Percentiles rank a stretch among this genome's conserved stretches.
Conservation (phyloP, 1,140 invertebrate species). For the Lasioglossum albipes region DNA sequence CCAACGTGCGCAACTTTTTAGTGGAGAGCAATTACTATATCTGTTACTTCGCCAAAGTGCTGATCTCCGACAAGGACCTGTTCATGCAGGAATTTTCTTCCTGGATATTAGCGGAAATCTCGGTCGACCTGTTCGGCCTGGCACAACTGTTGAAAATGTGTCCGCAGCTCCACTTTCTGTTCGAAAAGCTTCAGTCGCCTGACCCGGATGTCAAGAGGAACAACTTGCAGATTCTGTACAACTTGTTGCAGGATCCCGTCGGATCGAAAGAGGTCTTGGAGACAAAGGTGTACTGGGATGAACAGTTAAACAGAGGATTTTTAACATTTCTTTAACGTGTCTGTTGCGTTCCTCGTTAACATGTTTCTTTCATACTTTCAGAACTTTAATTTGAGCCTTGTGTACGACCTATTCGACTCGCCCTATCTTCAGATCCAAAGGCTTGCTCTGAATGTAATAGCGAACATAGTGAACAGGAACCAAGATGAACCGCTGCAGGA, state of each 20-base stretch:
- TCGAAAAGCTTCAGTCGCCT: conserved; percentile 59
- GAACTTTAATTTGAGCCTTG: conserved; percentile 64
- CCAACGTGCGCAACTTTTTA: conserved; percentile 62
- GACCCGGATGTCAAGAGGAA: conserved; percentile 75
- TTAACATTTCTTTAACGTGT: neutral
- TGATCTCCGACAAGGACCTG: conserved; percentile 63
- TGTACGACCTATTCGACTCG: conserved; percentile 67
- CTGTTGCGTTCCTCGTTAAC: neutral
- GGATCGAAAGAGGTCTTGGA: conserved; percentile 16
- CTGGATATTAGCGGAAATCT: conserved; percentile 69
- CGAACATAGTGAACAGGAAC: conserved; percentile 65
- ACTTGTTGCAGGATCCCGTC: conserved; percentile 68
- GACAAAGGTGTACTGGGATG: conserved; percentile 24
- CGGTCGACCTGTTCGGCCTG: conserved; percentile 62
- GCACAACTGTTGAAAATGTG: conserved; percentile 59
- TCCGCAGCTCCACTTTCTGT: conserved; percentile 60
- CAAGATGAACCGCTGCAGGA: conserved; percentile 67
- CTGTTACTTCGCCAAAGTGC: conserved; percentile 55
- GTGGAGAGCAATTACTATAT: conserved; percentile 62
- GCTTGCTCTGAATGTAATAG: conserved; percentile 63
- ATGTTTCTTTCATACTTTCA: conserved; percentile 26
- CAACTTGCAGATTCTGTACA: conserved; percentile 70
- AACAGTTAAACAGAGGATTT: neutral
- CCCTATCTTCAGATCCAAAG: conserved; percentile 70
- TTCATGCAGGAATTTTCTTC: conserved; percentile 75